These are phyloP conservation scores for Alsophila aescularia DNA, from an alignment of 2,888 invertebrate species.

Conservation along the genomic window DNA sequence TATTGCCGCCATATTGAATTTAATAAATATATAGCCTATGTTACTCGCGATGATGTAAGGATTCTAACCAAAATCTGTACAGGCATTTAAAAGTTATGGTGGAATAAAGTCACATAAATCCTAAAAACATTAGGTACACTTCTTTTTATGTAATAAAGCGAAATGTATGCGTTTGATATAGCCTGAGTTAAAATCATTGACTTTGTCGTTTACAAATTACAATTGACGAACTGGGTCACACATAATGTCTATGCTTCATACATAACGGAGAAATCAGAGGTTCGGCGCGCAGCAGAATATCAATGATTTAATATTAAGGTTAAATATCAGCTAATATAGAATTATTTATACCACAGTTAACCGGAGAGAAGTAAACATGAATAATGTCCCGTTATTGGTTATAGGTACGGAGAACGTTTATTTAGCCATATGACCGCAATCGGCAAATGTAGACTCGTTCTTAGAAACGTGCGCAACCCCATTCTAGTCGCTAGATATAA, in stretches of 20 bases:
- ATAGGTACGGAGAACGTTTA: conserved; percentile 25
- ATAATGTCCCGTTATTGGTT: conserved; percentile 39
- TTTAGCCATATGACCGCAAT: conserved; percentile 41
- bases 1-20: too few species aligned
- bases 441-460: conserved; percentile 40
- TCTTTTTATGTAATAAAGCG: too few species aligned
- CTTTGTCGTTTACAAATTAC: conserved; percentile 14
- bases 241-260: conserved; percentile 28
- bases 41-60: too few species aligned
- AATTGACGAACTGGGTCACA: conserved; percentile 30
- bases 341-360: conserved; percentile 33
- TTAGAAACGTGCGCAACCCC: conserved; percentile 29
- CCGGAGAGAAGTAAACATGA: conserved; percentile 13
- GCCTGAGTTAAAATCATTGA: background rate
- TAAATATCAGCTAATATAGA: conserved; percentile 23
- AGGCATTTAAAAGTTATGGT: too few species aligned
- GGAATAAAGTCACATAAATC: too few species aligned
- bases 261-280: conserved; percentile 30
- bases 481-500: conserved; percentile 1
- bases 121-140: too few species aligned
- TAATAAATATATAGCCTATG: too few species aligned
- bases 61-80: too few species aligned
- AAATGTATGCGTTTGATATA: too few species aligned
- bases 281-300: conserved; percentile 11
- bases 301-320: conserved; percentile 4